Percentiles rank a stretch among this genome's conserved stretches.
Evolutionary conservation across 2,797 vertebrate genomes (phyloP).

Genomic region (Epinephelus awoara): DNA sequence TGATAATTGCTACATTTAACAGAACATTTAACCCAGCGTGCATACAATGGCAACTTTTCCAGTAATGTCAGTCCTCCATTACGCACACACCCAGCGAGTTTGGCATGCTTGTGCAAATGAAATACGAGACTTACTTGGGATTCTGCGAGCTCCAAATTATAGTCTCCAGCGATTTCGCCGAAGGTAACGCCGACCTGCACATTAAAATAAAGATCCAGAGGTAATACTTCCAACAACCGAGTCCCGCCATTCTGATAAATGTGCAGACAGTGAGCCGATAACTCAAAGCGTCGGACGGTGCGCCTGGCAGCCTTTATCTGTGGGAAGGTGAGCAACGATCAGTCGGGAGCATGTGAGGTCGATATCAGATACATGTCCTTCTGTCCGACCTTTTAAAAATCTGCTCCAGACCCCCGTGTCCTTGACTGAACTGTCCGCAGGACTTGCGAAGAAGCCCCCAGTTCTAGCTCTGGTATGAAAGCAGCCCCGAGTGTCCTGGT

Average conservation of each 20-base stretch:
- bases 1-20: conserved; percentile 56
- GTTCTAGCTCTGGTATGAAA: conserved; percentile 38
- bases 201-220: conserved; percentile 87
- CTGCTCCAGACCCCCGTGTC: conserved; percentile 69
- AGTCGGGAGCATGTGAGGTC: conserved; percentile 85
- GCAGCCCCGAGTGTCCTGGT: conserved; percentile 68
- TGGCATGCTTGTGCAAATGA: conserved; percentile 45
- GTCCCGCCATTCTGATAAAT: conserved; percentile 83
- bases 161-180: conserved; percentile 86
- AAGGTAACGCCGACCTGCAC: conserved; percentile 82
- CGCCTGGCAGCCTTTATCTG: conserved; percentile 71
- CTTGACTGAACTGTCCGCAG: conserved; percentile 72
- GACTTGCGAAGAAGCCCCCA: conserved; percentile 24
- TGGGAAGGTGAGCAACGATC: conserved; percentile 76
- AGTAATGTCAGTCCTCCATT: conserved; percentile 49
- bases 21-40: conserved; percentile 47
- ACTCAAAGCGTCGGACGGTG: conserved; percentile 67
- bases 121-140: conserved; percentile 83
- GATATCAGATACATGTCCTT: conserved; percentile 84
- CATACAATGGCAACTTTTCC: conserved; percentile 64
- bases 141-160: conserved; percentile 88
- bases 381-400: conserved; percentile 66
- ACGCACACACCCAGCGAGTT: conserved; percentile 62
- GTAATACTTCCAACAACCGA: conserved; percentile 85
- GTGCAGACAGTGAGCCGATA: conserved; percentile 58